These are phyloP conservation scores for Gari tellinella DNA, from an alignment of 2,888 invertebrate genomes.

Conservation along the genomic window DNA sequence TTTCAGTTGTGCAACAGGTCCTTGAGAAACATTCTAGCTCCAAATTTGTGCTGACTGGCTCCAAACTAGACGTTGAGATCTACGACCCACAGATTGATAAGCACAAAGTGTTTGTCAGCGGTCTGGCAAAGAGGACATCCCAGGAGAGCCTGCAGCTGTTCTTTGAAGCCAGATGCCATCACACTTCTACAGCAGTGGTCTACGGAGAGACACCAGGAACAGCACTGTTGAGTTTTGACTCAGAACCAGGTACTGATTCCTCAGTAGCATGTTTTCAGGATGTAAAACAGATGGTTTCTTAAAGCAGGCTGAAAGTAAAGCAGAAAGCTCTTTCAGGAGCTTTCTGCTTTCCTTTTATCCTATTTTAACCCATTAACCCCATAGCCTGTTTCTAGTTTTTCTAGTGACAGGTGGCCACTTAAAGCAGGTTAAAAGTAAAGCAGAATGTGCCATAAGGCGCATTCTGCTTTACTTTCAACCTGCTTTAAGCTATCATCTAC, in stretches of 20 bases:
- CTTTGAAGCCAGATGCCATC: constrained; percentile 7
- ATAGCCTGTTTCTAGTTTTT: too few species aligned
- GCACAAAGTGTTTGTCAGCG: constrained; percentile 26
- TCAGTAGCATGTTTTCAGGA: too few species aligned
- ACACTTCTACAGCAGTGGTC: constrained; percentile 7
- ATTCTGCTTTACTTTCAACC: too few species aligned
- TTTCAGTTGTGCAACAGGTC: constrained; percentile 17
- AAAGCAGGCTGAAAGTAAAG: too few species aligned
- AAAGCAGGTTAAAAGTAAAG: too few species aligned
- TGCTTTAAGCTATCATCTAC: too few species aligned
- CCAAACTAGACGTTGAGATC: constrained; percentile 8
- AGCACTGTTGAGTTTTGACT: constrained; percentile 32
- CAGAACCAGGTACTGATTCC: constrained; percentile 10
- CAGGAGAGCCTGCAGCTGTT: constrained; percentile 30
- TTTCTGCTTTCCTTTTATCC: neutral
- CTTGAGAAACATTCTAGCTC: constrained; percentile 2
- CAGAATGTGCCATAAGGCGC: too few species aligned
- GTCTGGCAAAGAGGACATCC: constrained; percentile 31
- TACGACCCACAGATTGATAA: constrained; percentile 22
- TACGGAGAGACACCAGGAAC: constrained; percentile 44
- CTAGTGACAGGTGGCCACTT: too few species aligned
- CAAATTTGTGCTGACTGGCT: neutral
- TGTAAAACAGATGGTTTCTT: too few species aligned
- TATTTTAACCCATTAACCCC: neutral
- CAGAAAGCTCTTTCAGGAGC: too few species aligned